Conservation (phyloP, 2,797 vertebrate species). For the Psittacula derbiana region DNA sequence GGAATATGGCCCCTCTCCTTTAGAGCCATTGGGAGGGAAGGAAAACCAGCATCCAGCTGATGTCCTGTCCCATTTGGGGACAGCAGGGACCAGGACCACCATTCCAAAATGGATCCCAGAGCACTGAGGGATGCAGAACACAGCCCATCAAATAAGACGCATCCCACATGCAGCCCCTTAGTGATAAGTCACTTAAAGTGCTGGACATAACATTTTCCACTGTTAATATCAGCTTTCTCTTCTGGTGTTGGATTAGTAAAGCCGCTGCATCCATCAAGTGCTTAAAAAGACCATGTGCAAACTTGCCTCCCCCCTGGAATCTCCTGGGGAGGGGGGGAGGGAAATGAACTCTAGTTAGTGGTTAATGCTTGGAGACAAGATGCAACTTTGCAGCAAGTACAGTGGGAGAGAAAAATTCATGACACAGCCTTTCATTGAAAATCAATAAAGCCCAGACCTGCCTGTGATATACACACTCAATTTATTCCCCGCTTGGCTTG, state of each 20-base stretch:
- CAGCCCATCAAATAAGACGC: not conserved
- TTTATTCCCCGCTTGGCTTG: conserved; percentile 23
- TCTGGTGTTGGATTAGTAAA: conserved; percentile 23
- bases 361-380: conserved; percentile 36
- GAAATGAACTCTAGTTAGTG: conserved; percentile 22
- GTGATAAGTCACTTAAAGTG: not conserved
- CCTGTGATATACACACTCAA: conserved; percentile 52
- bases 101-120: not conserved
- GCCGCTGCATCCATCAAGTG: not conserved
- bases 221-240: not conserved
- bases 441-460: conserved; percentile 62
- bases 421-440: conserved; percentile 63
- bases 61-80: not conserved
- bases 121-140: not conserved
- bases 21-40: not conserved
- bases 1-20: not conserved
- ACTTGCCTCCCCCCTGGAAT: not conserved
- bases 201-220: not conserved
- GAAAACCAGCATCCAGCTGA: not conserved
- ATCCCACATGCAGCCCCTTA: not conserved
- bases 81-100: not conserved
- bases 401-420: conserved; percentile 62
- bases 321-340: not conserved
- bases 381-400: conserved; percentile 47
- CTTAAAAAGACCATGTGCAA: conserved; percentile 20